Evolutionary conservation across 1,140 invertebrate species (phyloP), one percentile per base, ranked within the genome.

Genomic region (Druon quercuslanigerum): DNA sequence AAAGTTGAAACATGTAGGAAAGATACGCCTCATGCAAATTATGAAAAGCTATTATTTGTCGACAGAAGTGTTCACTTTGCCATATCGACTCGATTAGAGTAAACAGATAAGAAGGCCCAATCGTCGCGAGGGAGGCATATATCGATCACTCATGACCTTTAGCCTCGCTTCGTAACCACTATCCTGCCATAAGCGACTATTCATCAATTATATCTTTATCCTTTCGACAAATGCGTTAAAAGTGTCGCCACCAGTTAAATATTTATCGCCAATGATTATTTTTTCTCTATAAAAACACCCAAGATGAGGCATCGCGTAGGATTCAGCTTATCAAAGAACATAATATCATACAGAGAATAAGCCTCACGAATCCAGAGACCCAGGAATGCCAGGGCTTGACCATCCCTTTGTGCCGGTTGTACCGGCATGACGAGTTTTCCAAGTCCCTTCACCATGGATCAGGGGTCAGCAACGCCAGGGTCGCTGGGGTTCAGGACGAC

Each of bases 381-480:
- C n/a, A 56, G 51, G 77, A 76, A 52, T 52, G 75, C 19, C 16
- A 8, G 14, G 72, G 50, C 51, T 70, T 56, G 40, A 71, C 79
- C 75, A 19, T 3, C 54, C 80, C 80, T 77, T 75, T 76, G 79
- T 82, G 79, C 75, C 75, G 71, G 80, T 80, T 50, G 51, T 50
- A 46, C 54, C 54, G 54, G 54, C 54, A 56, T 11, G 46, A 75
- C 50, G 72, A 71, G 71, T 79, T 79, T 83, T 73, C 80, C 51
- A 66, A 74, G 50, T 76, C 20, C 51, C 54, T 56, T 57, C 51
- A 51, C 46, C 57, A 11, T 14, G 66, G 66, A 19, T 76, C 76
- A 76, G 74, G 57, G 76, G 76, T 81, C 77, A 76, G 54, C 74
- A 81, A 77, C 77, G 80, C 78, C 79, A 77, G 79, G 80, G 78